A percentile compares a stretch with the other conserved stretches of the same genome.
Conservation (phyloP, 1,140 invertebrate genomes). For the Eciton burchellii region DNA sequence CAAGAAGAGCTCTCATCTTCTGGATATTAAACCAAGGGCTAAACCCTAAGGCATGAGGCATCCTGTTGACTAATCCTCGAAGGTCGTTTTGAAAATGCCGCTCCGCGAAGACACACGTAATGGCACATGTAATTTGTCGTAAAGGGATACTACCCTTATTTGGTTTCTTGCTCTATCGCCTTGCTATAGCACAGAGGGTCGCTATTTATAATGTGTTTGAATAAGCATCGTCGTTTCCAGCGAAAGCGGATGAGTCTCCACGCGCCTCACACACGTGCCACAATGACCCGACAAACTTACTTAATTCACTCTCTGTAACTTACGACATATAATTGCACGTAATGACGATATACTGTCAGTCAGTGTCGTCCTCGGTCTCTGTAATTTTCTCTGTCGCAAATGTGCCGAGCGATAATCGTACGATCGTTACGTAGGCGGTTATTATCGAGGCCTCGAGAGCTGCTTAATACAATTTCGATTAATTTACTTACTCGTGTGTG, state of each 20-base stretch:
- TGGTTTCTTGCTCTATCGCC: slow-evolving; percentile 59
- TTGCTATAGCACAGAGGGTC: slow-evolving; percentile 9
- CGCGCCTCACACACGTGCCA: neutral
- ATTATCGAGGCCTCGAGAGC: neutral
- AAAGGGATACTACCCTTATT: slow-evolving; percentile 58
- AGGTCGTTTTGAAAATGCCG: neutral
- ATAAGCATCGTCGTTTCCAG: slow-evolving; percentile 68
- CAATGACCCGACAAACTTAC: slow-evolving; percentile 53
- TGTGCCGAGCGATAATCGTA: neutral
- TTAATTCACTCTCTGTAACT: slow-evolving; percentile 18
- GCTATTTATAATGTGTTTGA: slow-evolving; percentile 73
- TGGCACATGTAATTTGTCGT: neutral
- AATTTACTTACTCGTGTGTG: neutral
- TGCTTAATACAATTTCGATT: neutral
- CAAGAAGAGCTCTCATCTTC: too few species aligned
- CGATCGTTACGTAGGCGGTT: neutral
- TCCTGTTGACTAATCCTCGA: neutral
- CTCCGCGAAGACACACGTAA: slow-evolving; percentile 5
- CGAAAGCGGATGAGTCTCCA: slow-evolving; percentile 24
- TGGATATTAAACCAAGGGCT: too few species aligned
- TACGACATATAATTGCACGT: slow-evolving; percentile 66
- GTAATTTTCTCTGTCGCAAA: slow-evolving; percentile 28
- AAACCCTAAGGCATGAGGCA: neutral
- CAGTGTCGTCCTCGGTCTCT: slow-evolving; percentile 32
- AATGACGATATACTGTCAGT: slow-evolving; percentile 19